Evolutionary conservation across 2,113 vertebrate species (phyloP), one percentile per base, ranked within the genome.

Genomic region (Turdus rufiventris): DNA sequence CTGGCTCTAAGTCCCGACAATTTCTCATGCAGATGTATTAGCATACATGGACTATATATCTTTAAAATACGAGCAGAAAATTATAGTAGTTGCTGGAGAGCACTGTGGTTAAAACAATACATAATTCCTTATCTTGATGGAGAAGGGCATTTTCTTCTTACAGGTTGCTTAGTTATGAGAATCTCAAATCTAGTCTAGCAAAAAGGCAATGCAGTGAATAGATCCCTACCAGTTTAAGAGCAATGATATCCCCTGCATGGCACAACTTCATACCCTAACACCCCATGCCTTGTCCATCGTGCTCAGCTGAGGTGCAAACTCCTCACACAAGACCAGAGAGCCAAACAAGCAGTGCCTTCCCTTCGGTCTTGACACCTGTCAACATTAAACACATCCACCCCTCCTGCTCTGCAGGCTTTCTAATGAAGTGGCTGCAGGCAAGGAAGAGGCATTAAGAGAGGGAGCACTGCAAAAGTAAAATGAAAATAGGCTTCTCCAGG

Each of bases 371-470:
- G 72, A 77, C 34, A 66, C 33, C 36, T 53, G 50, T 18, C 34
- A 71, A 11, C 21, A 51, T 36, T 23, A 65, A 94, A 85, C 8
- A 77, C 56, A 77, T 43, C 33, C 0, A 0, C 19, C n/a, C 71
- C 56, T 74, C 31, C 62, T 42, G 36, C 73, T 91, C 80, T 17
- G 1, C 42, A 66, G 58, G 50, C 63, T 85, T 79, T 70, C 78
- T 76, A 34, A 57, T 15, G 18, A 65, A 42, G 31, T 33, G 36
- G 67, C 63, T 96, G 75, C 58, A 90, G 51, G 78, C 88, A 88
- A 93, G 75, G 79, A 94, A 88, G 34, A 93, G 24, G 21, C 45
- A 57, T 57, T 79, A 90, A 72, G 45, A 79, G 36, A 88, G 26
- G 56, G 26, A 86, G 25, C 8, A 48, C 0, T 60, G 82, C 48